phyloP scores from a whole-genome alignment of 2,888 invertebrate species.

The Leptinotarsa haldemani region DNA sequence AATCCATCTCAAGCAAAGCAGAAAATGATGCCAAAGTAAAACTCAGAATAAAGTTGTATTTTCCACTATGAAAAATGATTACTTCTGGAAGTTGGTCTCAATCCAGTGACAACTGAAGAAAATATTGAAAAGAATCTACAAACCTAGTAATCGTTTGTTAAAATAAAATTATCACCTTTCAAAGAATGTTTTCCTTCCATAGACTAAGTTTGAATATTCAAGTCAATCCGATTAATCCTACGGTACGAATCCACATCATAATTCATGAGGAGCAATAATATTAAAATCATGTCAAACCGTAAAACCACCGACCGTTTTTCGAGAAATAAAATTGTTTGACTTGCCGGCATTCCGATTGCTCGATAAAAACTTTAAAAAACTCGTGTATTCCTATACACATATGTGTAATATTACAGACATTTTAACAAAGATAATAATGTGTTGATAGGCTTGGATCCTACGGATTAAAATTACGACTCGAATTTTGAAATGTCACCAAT shows the following conservation, averaged over 20 bases:
- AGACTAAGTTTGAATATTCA: no score
- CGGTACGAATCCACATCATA: conserved; percentile 35
- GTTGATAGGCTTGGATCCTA: conserved; percentile 32
- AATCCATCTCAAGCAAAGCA: no score
- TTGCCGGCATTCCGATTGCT: conserved; percentile 43
- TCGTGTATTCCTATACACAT: conserved; percentile 35
- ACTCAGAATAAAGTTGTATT: no score
- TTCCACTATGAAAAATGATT: no score
- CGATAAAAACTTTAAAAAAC: conserved; percentile 37
- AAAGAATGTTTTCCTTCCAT: no score
- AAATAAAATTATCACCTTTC: no score
- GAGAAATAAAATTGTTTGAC: conserved; percentile 40
- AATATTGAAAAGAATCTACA: no score
- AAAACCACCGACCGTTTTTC: conserved; percentile 36
- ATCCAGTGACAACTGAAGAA: no score
- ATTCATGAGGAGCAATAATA: conserved; percentile 32
- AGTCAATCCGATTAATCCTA: conserved; percentile 24
- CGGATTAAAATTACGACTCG: conserved; percentile 30
- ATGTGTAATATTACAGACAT: conserved; percentile 37
- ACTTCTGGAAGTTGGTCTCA: no score
- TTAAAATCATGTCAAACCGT: conserved; percentile 36
- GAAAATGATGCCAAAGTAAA: no score
- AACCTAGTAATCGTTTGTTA: no score
- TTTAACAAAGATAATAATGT: conserved; percentile 44
- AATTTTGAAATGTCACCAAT: conserved; percentile 37